Percentiles rank a stretch among this genome's conserved stretches.
These are phyloP conservation scores for Egretta garzetta DNA, from an alignment of 2,113 vertebrate species.

Conservation along the genomic window DNA sequence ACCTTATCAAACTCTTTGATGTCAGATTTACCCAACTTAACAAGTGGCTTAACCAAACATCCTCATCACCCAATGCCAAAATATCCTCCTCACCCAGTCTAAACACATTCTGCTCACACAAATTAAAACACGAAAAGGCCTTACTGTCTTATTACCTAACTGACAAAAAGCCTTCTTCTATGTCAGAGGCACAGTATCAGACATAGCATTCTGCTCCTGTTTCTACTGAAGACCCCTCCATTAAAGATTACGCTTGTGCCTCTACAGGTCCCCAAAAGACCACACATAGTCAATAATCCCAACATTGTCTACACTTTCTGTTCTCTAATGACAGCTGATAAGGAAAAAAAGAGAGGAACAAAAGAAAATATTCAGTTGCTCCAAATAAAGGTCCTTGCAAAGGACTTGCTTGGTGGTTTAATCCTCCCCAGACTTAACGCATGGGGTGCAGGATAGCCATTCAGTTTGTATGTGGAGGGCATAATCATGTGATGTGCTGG, in stretches of 20 bases:
- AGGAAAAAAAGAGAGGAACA: background rate
- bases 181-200: background rate
- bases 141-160: background rate
- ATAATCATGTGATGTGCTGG: background rate
- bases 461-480: background rate
- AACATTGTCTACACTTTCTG: background rate
- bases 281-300: background rate
- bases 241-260: background rate
- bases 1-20: slow-evolving; percentile 60
- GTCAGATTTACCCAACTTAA: slow-evolving; percentile 46
- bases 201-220: background rate
- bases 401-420: background rate
- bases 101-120: slow-evolving; percentile 51
- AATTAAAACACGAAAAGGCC: slow-evolving; percentile 37
- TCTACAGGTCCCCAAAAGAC: background rate
- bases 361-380: background rate
- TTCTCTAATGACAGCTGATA: background rate
- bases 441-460: background rate
- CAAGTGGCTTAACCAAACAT: slow-evolving; percentile 60
- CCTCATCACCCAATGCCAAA: slow-evolving; percentile 46
- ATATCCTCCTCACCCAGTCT: slow-evolving; percentile 61
- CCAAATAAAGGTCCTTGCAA: background rate
- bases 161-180: background rate
- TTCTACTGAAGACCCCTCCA: background rate
- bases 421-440: background rate